Evolutionary conservation across 1,140 invertebrate genomes (phyloP).

Genomic region (Neomicropteryx cornuta): DNA sequence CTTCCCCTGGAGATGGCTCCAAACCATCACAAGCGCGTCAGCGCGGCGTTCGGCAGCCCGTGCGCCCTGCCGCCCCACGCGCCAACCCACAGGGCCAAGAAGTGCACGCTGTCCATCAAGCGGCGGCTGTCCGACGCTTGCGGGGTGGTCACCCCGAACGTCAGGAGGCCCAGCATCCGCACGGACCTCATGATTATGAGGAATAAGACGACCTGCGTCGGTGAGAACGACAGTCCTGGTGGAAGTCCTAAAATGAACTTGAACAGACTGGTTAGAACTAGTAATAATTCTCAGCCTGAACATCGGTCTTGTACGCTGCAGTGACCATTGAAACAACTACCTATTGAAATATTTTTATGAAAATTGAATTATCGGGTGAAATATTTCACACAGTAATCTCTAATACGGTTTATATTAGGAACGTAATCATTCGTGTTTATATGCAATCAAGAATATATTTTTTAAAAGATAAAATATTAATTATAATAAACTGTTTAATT

Average conservation of each 20-base stretch:
- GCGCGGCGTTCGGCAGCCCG: conserved; percentile 56
- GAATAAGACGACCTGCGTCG: conserved; percentile 62
- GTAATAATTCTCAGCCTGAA: conserved; percentile 24
- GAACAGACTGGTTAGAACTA: conserved; percentile 31
- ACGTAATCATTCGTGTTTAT: too few relatives aligned
- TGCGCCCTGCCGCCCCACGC: conserved; percentile 57
- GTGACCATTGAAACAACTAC: too few relatives aligned
- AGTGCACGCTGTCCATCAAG: conserved; percentile 66
- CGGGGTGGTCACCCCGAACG: conserved; percentile 75
- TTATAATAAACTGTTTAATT: too few relatives aligned
- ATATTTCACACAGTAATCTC: too few relatives aligned
- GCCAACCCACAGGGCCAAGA: conserved; percentile 52
- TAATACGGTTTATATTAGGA: too few relatives aligned
- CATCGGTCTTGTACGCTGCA: conserved; percentile 32
- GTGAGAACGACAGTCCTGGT: conserved; percentile 41
- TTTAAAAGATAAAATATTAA: too few relatives aligned
- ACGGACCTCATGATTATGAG: conserved; percentile 79
- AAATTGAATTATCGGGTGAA: too few relatives aligned
- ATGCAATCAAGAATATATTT: too few relatives aligned
- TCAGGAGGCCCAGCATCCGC: conserved; percentile 67
- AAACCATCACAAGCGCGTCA: conserved; percentile 66
- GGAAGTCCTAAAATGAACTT: conserved; percentile 36
- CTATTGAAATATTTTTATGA: too few relatives aligned
- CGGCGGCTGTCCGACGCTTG: conserved; percentile 70
- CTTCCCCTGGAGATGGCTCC: conserved; percentile 81